A percentile compares a stretch with the other conserved stretches of the same genome.
Evolutionary conservation across 1,140 invertebrate species (phyloP).

Genomic region (Pseudomyrmex cubaensis): DNA sequence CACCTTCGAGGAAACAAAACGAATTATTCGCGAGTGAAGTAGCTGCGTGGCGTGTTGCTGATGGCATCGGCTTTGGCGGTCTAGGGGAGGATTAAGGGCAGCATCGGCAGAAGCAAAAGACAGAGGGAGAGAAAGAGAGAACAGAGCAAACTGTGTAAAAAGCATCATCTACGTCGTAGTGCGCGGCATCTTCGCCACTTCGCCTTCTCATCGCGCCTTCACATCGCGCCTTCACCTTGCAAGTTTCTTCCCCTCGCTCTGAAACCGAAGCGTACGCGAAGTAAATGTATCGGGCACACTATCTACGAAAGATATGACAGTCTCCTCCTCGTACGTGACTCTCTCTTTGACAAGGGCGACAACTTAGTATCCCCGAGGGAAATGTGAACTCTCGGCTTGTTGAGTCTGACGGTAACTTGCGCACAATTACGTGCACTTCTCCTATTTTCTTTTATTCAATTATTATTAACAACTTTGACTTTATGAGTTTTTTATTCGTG

Average conservation of each 20-base stretch:
- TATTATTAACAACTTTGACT: neutral
- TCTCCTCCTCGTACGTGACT: constrained; percentile 32
- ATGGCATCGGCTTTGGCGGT: constrained; percentile 35
- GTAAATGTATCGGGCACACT: constrained; percentile 58
- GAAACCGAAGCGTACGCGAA: constrained; percentile 39
- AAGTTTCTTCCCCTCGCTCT: neutral
- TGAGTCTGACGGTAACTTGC: neutral
- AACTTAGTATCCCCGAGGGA: neutral
- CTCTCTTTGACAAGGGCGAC: constrained; percentile 42
- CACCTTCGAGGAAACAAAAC: constrained; percentile 71
- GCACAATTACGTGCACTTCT: neutral
- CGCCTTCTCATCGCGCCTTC: constrained; percentile 3
- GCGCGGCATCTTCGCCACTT: constrained; percentile 36
- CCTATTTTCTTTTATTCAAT: neutral
- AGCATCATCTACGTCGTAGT: constrained; percentile 45
- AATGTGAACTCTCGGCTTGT: constrained; percentile 12
- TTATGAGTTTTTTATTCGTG: too few relatives aligned
- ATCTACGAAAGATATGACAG: constrained; percentile 38
- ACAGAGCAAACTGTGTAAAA: constrained; percentile 42
- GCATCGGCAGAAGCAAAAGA: constrained; percentile 15
- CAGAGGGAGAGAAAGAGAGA: neutral
- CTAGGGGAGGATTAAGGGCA: constrained; percentile 51
- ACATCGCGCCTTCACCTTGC: neutral
- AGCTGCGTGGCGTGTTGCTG: constrained; percentile 17
- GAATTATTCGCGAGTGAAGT: constrained; percentile 70